Percentiles rank a stretch among this genome's conserved stretches.
Evolutionary conservation across 2,797 vertebrate species (phyloP).

Genomic region (Pseudocheirus occidentalis): DNA sequence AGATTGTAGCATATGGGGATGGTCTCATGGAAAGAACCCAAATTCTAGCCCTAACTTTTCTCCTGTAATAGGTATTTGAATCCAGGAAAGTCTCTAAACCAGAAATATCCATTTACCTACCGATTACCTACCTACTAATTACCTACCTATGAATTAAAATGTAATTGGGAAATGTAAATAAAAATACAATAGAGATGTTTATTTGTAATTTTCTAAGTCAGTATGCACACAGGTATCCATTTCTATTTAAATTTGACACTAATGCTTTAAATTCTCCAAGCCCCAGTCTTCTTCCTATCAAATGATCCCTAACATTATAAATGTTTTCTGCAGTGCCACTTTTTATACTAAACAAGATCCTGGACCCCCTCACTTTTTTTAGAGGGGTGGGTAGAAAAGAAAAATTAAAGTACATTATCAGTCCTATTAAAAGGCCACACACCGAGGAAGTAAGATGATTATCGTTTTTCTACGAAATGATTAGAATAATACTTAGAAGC

Average conservation of each 20-base stretch:
- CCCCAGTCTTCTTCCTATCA: neutral
- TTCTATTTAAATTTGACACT: neutral
- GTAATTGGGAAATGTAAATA: neutral
- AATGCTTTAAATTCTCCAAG: neutral
- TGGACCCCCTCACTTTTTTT: neutral
- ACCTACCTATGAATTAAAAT: neutral
- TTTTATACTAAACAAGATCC: neutral
- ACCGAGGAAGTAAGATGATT: neutral
- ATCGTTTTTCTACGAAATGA: neutral
- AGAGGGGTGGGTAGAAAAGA: neutral
- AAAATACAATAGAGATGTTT: neutral
- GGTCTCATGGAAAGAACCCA: neutral
- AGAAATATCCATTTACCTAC: neutral
- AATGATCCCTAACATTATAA: neutral
- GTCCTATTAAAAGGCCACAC: neutral
- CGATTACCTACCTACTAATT: neutral
- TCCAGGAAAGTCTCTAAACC: neutral
- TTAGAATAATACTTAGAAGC: neutral
- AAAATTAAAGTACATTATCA: neutral
- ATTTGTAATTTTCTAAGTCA: neutral
- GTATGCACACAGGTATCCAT: neutral
- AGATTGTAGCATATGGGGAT: neutral
- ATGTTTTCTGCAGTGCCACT: neutral
- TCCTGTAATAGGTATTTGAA: neutral
- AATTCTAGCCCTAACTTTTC: neutral